A percentile compares a stretch with the other conserved stretches of the same genome.
phyloP scores from a whole-genome alignment of 2,113 vertebrate species.

The Apus apus region DNA sequence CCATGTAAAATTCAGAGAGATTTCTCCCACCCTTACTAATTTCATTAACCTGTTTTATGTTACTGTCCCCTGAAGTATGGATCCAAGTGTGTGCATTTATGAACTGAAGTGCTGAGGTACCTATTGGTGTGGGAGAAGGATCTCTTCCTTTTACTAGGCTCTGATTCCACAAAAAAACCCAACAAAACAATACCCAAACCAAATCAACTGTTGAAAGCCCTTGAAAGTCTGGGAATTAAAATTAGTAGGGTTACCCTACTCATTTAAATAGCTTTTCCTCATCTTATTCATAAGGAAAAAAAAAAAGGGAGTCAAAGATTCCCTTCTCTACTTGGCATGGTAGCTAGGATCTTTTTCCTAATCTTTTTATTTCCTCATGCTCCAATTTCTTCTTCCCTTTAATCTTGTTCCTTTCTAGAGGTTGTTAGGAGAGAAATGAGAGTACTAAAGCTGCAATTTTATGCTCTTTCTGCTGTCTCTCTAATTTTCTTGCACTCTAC shows the following conservation, averaged over 20 bases:
- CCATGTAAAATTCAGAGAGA: background rate
- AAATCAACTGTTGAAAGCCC: background rate
- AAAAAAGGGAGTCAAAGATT: background rate
- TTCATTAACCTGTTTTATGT: background rate
- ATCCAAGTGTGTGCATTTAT: background rate
- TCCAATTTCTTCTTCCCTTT: background rate
- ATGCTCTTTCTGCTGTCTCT: background rate
- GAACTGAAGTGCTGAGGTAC: background rate
- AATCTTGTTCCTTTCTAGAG: background rate
- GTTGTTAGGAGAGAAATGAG: background rate
- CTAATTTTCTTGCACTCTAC: background rate
- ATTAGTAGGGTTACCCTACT: background rate
- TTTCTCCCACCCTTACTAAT: background rate
- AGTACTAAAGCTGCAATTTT: constrained; percentile 2
- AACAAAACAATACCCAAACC: background rate
- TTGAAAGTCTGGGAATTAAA: background rate
- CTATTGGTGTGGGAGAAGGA: background rate
- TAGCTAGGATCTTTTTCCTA: background rate
- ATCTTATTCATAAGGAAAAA: background rate
- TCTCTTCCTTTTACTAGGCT: background rate
- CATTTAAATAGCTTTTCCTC: background rate
- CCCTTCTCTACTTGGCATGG: background rate
- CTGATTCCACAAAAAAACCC: background rate
- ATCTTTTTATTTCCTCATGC: background rate
- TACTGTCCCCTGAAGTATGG: background rate